These are phyloP conservation scores for Echiichthys vipera DNA, from an alignment of 2,797 vertebrate species.

Conservation along the genomic window DNA sequence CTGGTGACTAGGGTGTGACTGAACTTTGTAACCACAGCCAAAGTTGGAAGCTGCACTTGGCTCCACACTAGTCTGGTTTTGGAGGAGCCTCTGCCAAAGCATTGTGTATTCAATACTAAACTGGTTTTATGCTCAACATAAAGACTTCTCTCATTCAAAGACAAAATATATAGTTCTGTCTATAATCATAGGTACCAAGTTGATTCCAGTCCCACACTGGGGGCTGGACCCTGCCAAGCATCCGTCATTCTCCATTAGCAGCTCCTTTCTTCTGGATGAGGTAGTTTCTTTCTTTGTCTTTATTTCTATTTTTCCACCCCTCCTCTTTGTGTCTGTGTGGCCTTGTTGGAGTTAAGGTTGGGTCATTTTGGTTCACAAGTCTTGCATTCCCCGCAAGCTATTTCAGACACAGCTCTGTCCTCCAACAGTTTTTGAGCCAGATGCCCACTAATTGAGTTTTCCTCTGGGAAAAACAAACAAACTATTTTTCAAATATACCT, in stretches of 20 bases:
- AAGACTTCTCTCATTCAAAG: neutral
- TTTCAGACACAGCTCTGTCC: slow-evolving; percentile 27
- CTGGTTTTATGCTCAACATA: neutral
- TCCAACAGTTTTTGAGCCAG: slow-evolving; percentile 13
- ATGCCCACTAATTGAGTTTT: slow-evolving; percentile 11
- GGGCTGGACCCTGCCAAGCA: slow-evolving; percentile 1
- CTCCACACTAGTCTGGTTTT: slow-evolving; percentile 14
- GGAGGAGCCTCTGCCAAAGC: neutral
- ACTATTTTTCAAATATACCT: neutral
- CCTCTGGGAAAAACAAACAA: slow-evolving; percentile 3
- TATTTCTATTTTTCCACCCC: slow-evolving; percentile 28
- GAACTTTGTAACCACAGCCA: slow-evolving; percentile 45
- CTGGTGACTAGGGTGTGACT: slow-evolving; percentile 43
- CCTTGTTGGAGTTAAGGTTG: slow-evolving; percentile 30
- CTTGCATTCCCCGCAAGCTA: slow-evolving; percentile 26
- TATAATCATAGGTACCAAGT: slow-evolving; percentile 7
- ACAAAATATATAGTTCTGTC: neutral
- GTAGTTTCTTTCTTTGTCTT: slow-evolving; percentile 38
- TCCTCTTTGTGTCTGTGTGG: slow-evolving; percentile 43
- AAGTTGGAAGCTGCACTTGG: slow-evolving; percentile 43
- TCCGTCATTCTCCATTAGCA: neutral
- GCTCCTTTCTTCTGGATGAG: slow-evolving; percentile 27
- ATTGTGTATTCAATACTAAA: neutral
- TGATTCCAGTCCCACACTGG: neutral
- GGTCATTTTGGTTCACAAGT: slow-evolving; percentile 42